A percentile compares a stretch with the other conserved stretches of the same genome.
phyloP scores from a whole-genome alignment of 30 jellyfish, hydroid and myxozoan species.

The Cassiopea andromeda region DNA sequence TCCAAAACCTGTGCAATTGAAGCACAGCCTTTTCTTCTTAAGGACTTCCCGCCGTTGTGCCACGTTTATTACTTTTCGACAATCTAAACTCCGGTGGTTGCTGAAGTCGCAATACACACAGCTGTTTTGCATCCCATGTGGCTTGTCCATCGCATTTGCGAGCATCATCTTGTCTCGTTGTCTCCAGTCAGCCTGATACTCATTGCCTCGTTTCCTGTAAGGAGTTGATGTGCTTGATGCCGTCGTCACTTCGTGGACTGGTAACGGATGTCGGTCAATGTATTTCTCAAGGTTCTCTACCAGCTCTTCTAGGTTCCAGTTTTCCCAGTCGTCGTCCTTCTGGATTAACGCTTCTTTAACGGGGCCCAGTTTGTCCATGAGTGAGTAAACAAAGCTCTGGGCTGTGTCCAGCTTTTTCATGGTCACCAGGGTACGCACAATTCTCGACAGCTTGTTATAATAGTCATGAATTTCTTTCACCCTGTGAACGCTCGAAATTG shows the following conservation, averaged over 20 bases:
- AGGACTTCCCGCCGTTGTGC: constrained; percentile 52
- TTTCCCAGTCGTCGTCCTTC: constrained; percentile 54
- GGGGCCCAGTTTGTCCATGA: constrained; percentile 72
- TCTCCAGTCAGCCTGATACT: constrained; percentile 4
- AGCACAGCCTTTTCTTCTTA: constrained; percentile 63
- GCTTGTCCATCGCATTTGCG: neutral
- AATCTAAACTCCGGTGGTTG: constrained; percentile 21
- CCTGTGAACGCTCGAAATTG: constrained; percentile 39
- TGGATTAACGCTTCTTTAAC: constrained; percentile 68
- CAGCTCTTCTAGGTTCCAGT: constrained; percentile 60
- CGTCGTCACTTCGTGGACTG: too few relatives aligned
- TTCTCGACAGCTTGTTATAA: constrained; percentile 22
- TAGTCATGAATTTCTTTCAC: constrained; percentile 53
- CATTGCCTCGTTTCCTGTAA: too few relatives aligned
- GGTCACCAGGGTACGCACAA: constrained; percentile 73
- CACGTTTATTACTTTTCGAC: constrained; percentile 20
- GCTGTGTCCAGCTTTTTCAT: constrained; percentile 64
- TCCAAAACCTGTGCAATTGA: constrained; percentile 73
- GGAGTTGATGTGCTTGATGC: too few relatives aligned
- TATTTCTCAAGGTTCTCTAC: constrained; percentile 58
- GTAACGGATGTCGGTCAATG: constrained; percentile 67
- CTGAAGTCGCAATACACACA: constrained; percentile 38
- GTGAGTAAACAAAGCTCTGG: constrained; percentile 43
- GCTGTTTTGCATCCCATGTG: constrained; percentile 1
- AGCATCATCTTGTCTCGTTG: constrained; percentile 32